phyloP scores from a whole-genome alignment of 2,888 invertebrate species.

The Diarsia brunnea region DNA sequence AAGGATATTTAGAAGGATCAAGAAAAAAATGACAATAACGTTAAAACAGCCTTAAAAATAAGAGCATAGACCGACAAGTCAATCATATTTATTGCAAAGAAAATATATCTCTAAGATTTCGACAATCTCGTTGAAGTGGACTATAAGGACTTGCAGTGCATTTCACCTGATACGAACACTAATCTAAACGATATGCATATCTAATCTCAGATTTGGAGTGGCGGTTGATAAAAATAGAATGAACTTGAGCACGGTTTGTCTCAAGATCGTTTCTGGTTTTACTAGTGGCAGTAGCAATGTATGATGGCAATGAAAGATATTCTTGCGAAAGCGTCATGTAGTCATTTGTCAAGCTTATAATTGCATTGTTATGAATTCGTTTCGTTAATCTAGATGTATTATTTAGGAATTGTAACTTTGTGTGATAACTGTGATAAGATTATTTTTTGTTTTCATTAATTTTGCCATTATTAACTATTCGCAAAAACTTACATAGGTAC shows the following conservation, averaged over 20 bases:
- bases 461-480: not conserved
- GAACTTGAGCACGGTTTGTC: constrained; percentile 48
- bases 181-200: constrained; percentile 41
- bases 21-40: not conserved
- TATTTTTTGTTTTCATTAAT: not conserved
- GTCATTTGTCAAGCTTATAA: constrained; percentile 13
- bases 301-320: constrained; percentile 43
- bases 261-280: constrained; percentile 38
- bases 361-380: constrained; percentile 16
- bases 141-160: constrained; percentile 7
- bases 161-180: constrained; percentile 17
- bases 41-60: not conserved
- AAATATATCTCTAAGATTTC: not conserved
- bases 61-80: not conserved
- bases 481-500: too few relatives aligned
- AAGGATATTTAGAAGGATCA: not conserved
- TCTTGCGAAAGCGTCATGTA: constrained; percentile 15
- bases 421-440: not conserved
- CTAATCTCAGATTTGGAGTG: constrained; percentile 42
- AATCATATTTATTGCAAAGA: not conserved
- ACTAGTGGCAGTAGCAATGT: not conserved
- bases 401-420: not conserved
- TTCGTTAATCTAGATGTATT: not conserved
- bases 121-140: constrained; percentile 11
- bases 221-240: constrained; percentile 51